Conservation (phyloP, 1,140 invertebrate genomes). For the Euglossa dilemma region DNA sequence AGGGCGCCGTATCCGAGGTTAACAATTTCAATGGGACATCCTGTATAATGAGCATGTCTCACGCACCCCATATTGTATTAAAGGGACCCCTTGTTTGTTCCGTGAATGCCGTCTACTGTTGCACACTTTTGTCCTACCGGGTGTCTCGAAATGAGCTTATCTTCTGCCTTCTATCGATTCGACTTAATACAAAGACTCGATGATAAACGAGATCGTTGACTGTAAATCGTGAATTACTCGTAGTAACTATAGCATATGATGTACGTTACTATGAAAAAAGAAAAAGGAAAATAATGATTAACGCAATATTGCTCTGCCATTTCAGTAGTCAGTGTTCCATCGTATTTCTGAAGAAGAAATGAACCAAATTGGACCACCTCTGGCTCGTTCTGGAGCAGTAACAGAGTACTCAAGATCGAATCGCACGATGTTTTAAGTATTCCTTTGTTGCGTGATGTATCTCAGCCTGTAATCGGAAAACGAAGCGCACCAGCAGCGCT, state of each 20-base stretch:
- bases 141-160: conserved; percentile 41
- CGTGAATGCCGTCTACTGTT: conserved; percentile 69
- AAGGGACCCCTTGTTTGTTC: conserved; percentile 71
- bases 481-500: neutral
- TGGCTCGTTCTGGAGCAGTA: neutral
- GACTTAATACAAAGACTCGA: neutral
- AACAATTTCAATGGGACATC: conserved; percentile 67
- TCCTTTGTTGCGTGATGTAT: neutral
- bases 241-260: too few relatives aligned
- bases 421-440: neutral
- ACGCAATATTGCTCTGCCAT: too few relatives aligned
- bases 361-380: neutral
- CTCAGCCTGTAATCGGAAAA: neutral
- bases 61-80: conserved; percentile 71
- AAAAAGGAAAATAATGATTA: too few relatives aligned
- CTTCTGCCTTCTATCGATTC: neutral
- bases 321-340: too few relatives aligned
- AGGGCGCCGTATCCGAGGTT: conserved; percentile 51
- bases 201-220: neutral
- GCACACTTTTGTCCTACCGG: conserved; percentile 61
- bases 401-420: neutral
- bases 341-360: neutral
- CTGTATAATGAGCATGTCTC: conserved; percentile 64
- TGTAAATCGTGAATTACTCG: too few relatives aligned
- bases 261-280: too few relatives aligned